Conservation (phyloP, 2,797 vertebrate species). For the Cheirogaleus major region DNA sequence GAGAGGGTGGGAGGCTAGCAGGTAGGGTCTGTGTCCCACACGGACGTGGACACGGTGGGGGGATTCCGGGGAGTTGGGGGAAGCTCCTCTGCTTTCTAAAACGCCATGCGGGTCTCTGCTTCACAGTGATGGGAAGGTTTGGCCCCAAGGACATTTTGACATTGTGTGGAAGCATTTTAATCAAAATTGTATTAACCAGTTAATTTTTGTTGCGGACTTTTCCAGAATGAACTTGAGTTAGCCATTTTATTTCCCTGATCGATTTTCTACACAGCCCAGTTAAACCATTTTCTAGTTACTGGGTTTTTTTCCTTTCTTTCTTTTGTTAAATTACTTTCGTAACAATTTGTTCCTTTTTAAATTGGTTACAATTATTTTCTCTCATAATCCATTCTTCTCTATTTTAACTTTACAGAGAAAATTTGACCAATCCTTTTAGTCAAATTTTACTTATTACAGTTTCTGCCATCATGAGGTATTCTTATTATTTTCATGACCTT, state of each 20-base stretch:
- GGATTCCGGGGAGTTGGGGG: not conserved
- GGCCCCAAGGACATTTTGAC: not conserved
- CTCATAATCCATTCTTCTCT: not conserved
- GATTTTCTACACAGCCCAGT: not conserved
- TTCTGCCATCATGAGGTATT: not conserved
- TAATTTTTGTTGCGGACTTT: not conserved
- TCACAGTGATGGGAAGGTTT: accelerated
- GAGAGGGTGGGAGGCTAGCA: accelerated
- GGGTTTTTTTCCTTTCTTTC: not conserved
- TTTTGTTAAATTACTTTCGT: not conserved
- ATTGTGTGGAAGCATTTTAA: not conserved
- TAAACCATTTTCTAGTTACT: not conserved
- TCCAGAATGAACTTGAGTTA: not conserved
- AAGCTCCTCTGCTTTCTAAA: not conserved
- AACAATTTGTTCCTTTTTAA: not conserved
- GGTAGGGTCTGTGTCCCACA: not conserved
- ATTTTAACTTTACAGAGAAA: not conserved
- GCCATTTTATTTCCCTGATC: not conserved
- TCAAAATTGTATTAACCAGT: not conserved
- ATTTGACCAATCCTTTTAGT: not conserved
- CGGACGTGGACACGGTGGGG: not conserved
- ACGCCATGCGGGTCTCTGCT: not conserved
- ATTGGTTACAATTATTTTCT: not conserved
- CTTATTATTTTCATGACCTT: not conserved
- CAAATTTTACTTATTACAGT: not conserved